Conservation (phyloP, 1,140 invertebrate species). For the Antheraea mylitta region DNA sequence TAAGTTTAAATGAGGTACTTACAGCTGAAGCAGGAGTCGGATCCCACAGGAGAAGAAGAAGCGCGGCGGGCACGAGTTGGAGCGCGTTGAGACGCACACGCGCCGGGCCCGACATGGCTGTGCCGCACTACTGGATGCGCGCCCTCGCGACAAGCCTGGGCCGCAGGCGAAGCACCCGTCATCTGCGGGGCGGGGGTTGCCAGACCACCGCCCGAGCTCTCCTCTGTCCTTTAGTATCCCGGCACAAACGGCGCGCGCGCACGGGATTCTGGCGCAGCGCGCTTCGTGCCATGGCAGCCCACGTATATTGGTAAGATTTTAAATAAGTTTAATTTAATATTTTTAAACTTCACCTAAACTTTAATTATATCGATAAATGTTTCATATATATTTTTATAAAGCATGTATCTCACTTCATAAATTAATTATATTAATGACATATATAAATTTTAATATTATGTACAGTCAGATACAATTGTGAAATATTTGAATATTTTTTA, state of each 20-base stretch:
- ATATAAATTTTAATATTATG: too few species aligned
- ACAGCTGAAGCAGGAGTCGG: constrained; percentile 55
- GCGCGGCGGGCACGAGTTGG: constrained; percentile 46
- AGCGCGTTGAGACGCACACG: constrained; percentile 57
- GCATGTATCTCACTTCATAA: background rate
- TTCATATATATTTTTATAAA: background rate
- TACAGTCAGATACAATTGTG: constrained; percentile 18
- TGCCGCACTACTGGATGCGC: constrained; percentile 69
- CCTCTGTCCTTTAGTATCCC: constrained; percentile 71
- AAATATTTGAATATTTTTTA: constrained; percentile 28
- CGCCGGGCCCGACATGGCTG: constrained; percentile 69
- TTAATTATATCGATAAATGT: background rate
- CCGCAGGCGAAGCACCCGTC: constrained; percentile 36
- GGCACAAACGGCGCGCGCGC: constrained; percentile 72
- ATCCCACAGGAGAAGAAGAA: constrained; percentile 55
- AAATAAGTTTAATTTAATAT: constrained; percentile 6
- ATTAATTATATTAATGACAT: too few species aligned
- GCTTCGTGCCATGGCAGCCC: constrained; percentile 69
- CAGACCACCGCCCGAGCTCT: constrained; percentile 54
- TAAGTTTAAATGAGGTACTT: constrained; percentile 39
- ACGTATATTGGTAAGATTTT: constrained; percentile 67
- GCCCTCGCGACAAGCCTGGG: constrained; percentile 46
- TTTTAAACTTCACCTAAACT: background rate
- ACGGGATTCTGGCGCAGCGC: constrained; percentile 70
- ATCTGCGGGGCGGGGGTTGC: constrained; percentile 48